phyloP scores from a whole-genome alignment of 2,888 invertebrate species.

The Neoscelio sp. region DNA sequence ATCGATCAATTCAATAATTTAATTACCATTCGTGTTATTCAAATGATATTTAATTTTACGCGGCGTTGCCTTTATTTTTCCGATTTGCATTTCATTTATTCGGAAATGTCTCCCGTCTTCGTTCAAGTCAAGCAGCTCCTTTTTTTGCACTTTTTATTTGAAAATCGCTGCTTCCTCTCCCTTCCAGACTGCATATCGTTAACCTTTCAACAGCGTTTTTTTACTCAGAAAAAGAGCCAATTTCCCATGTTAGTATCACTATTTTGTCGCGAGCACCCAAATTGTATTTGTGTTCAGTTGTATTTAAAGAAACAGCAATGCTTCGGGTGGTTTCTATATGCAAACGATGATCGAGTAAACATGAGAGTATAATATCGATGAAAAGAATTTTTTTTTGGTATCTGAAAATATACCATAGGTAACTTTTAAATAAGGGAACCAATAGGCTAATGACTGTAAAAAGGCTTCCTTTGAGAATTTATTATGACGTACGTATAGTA shows the following conservation, averaged over 20 bases:
- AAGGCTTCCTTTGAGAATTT: no score
- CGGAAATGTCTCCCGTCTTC: constrained; percentile 73
- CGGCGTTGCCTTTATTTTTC: constrained; percentile 80
- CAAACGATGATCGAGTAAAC: constrained; percentile 54
- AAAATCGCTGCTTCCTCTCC: constrained; percentile 76
- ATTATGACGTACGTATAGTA: no score
- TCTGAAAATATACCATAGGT: no score
- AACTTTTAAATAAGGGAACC: no score
- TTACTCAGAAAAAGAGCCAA: constrained; percentile 63
- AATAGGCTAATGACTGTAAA: no score
- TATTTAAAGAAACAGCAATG: constrained; percentile 52
- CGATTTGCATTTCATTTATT: constrained; percentile 81
- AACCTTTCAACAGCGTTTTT: constrained; percentile 72
- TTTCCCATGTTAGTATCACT: constrained; percentile 59
- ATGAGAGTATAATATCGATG: constrained; percentile 27
- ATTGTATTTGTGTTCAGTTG: constrained; percentile 59
- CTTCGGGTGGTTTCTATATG: constrained; percentile 36
- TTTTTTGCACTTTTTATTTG: constrained; percentile 71
- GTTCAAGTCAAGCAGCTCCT: constrained; percentile 58
- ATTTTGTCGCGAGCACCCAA: constrained; percentile 50
- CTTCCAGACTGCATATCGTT: constrained; percentile 77
- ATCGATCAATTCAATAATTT: constrained; percentile 79
- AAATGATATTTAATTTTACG: constrained; percentile 82
- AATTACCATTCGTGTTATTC: constrained; percentile 79
- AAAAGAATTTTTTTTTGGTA: no score